Base-by-base conservation (phyloP, 2,888 invertebrate species). In the Scaptomyza parva region DNA sequence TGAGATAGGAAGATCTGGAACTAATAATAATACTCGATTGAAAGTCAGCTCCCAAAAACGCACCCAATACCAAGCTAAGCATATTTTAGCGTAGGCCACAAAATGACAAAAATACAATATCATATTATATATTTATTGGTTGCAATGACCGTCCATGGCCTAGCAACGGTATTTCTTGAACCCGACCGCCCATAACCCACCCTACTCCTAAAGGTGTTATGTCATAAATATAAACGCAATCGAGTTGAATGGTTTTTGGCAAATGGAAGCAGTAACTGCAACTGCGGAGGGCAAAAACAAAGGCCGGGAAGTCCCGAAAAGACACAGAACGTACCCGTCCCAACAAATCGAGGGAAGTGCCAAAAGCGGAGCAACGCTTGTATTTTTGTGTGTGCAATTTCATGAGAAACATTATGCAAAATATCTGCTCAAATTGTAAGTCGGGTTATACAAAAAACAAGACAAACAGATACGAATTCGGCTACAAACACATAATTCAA, bases 61-160 rank as follows among this genome's bases (percentile, higher is more conserved):
- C 39, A 39, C 44, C 30, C 39, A 24, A 18, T 60, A 33, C 2
- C n/a, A 17, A 9, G 14, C 9, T 11, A 14, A 26, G 18, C 44
- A 61, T 47, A 20, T n/a, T 41, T 47, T 1, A 26, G n/a, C 58
- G 47, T 59, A 59, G 57, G 39, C 58, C 30, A 17, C 4, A 14
- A 24, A 39, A 30, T 18, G 0, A 6, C 9, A 37, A 8, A 11
- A 26, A 35, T 12, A n/a, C n/a, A n/a, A 28, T 28, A 28, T 28
- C n/a, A 26, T n/a, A 20, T 30, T n/a, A 18, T 14, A 33, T 20
- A 39, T 14, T 3, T 8, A 4, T 18, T 14, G 44, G 65, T 64
- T 61, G 26, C 82, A 83, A 76, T 86, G 84, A 86, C 84, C 79
- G 86, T 65, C 76, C 83, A 43, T 85, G 83, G 83, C 79, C 83